Evolutionary conservation across 2,797 vertebrate genomes (phyloP), one percentile per base, ranked within the genome.

Genomic region (Euthynnus affinis): DNA sequence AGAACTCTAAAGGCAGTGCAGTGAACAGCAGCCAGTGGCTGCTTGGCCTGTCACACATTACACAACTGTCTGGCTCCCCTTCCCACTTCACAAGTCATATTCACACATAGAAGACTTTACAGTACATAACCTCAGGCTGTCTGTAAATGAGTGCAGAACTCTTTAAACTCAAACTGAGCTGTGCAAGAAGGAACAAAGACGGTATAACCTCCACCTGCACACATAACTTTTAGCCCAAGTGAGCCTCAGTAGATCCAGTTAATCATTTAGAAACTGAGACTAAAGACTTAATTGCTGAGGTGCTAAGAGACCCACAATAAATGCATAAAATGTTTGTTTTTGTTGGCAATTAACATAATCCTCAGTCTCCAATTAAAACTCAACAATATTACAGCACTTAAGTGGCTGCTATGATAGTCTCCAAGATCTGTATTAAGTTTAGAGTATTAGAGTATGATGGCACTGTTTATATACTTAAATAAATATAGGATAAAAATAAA

Each of bases 41-140:
- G n/a, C 53, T 56, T 42, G 34, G 29, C 20, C 60, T 34, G 59
- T 68, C 75, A 71, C 58, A 78, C 66, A 60, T 61, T 53, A 67
- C 37, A 71, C 71, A 76, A 63, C 62, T 57, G 56, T 62, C 78
- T 82, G 44, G 2, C 18, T 74, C 42, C 17, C 1, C 4, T 23
- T 46, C 48, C 14, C 3, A 7, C 34, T 48, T 59, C 61, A 25
- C 23, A 9, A 69, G 61, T 56, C 82, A 55, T 10, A 58, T 29
- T 74, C 62, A 56, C 34, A 49, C 64, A 60, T n/a, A 59, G 42
- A 84, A 84, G 52, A 70, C 68, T 56, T 63, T 51, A 67, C 40
- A 72, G 63, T 42, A 78, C 59, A 70, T 69, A 74, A 78, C 80
- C 78, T 69, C 29, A 37, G 74, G 73, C 77, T 59, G 57, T 59